A percentile compares a stretch with the other conserved stretches of the same genome.
Evolutionary conservation across 2,797 vertebrate genomes (phyloP).

Genomic region (Mus minutoides): DNA sequence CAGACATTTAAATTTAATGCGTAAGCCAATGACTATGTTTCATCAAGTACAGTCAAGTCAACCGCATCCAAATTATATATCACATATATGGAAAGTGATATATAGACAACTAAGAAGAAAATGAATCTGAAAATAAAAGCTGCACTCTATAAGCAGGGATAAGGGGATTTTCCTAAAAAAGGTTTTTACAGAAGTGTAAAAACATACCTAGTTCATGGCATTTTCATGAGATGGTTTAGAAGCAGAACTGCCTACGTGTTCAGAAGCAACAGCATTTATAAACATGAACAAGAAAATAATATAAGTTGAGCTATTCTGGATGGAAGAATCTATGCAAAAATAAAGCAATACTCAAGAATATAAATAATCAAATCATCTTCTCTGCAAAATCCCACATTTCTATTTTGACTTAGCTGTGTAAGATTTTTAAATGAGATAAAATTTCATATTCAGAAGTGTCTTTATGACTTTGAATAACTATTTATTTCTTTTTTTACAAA

Average conservation of each 20-base stretch:
- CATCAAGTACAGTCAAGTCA: background rate
- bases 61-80: background rate
- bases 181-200: background rate
- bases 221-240: conserved; percentile 40
- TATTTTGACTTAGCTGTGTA: conserved; percentile 44
- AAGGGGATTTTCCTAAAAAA: background rate
- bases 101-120: conserved; percentile 47
- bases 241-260: background rate
- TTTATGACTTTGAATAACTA: conserved; percentile 18
- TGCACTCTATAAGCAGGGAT: conserved; percentile 38
- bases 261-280: conserved; percentile 11
- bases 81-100: conserved; percentile 9
- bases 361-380: background rate
- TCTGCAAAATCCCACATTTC: background rate
- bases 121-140: conserved; percentile 37
- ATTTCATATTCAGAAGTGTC: conserved; percentile 35
- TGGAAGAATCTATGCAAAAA: conserved; percentile 44
- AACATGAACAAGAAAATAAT: conserved; percentile 5
- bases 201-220: background rate
- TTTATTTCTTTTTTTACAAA: conserved; percentile 38
- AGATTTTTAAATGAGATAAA: conserved; percentile 15
- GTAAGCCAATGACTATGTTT: background rate
- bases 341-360: conserved; percentile 8
- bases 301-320: conserved; percentile 12
- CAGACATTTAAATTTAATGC: conserved; percentile 36